Percentiles rank a stretch among this genome's conserved stretches.
Conservation (phyloP, 2,888 invertebrate species). For the Bellardia pandia region DNA sequence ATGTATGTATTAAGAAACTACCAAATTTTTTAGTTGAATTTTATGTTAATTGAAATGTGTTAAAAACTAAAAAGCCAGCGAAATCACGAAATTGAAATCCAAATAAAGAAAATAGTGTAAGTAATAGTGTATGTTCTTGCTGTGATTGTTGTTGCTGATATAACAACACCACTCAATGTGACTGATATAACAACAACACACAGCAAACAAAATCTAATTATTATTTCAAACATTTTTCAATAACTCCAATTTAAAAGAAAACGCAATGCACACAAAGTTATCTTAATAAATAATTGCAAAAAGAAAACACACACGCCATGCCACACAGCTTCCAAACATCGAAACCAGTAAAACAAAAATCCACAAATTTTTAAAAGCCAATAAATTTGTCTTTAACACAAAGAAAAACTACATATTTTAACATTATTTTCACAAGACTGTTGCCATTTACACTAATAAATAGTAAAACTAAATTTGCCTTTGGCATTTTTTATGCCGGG, state of each 20-base stretch:
- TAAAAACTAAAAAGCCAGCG: no score
- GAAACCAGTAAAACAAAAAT: neutral
- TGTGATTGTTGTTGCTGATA: no score
- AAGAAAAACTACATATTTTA: conserved; percentile 19
- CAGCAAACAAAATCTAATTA: neutral
- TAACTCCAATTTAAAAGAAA: neutral
- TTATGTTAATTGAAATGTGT: no score
- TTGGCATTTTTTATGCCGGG: conserved; percentile 24
- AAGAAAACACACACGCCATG: neutral
- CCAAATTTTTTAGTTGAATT: no score
- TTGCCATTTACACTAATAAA: neutral
- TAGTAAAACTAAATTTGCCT: conserved; percentile 40
- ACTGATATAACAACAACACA: no score
- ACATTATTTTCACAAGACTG: conserved; percentile 23
- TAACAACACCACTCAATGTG: no score
- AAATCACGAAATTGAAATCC: no score
- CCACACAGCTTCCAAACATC: no score
- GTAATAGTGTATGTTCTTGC: no score
- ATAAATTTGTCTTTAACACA: conserved; percentile 4
- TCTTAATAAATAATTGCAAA: neutral
- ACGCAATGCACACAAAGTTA: neutral
- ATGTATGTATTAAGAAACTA: no score
- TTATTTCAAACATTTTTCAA: conserved; percentile 13
- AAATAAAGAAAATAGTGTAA: no score
- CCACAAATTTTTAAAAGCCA: conserved; percentile 20